Base-by-base conservation (phyloP, 2,113 vertebrate species). In the Alethe diademata region DNA sequence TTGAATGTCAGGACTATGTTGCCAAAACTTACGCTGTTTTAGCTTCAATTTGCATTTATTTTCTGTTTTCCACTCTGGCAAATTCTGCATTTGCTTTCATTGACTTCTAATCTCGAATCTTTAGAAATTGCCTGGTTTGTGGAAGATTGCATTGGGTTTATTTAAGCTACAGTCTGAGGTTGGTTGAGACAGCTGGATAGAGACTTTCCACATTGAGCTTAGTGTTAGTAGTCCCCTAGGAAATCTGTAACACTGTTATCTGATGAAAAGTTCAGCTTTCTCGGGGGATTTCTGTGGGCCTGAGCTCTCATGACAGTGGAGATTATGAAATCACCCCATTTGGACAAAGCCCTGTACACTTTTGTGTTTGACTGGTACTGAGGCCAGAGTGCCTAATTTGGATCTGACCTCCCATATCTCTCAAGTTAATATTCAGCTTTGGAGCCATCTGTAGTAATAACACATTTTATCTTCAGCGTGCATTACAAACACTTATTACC, bases 351-450 rank as follows among this genome's bases (percentile, higher is more conserved):
- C 7, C 6, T 54, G 8, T 66, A n/a, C 11, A 3, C 42, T 60
- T 89, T 23, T 47, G 29, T 64, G 35, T 70, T 35, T 0, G 7
- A 50, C 38, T 89, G 40, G 35, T 90, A 70, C 42, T 51, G 43
- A 66, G 67, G 33, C 36, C 6, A 5, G 56, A 78, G 69, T 58
- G 12, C 10, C 19, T 81, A 31, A 61, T 85, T 85, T 61, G 35
- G 42, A 12, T 76, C 28, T 54, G 45, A 88, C 20, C 33, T 87
- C 28, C 16, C 3, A 0, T 70, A 72, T 78, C 54, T 73, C 60
- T 65, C 19, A 58, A 50, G 86, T 69, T 79, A 61, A 94, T 86
- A 65, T 74, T 92, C 90, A 92, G 28, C 83, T 90, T 86, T 94
- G 35, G 42, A 64, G 14, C 28, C 7, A 26, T 82, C 54, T 58